These are phyloP conservation scores for Caenorhabditis plicata DNA, from an alignment of 2,888 invertebrate genomes.

Conservation along the genomic window DNA sequence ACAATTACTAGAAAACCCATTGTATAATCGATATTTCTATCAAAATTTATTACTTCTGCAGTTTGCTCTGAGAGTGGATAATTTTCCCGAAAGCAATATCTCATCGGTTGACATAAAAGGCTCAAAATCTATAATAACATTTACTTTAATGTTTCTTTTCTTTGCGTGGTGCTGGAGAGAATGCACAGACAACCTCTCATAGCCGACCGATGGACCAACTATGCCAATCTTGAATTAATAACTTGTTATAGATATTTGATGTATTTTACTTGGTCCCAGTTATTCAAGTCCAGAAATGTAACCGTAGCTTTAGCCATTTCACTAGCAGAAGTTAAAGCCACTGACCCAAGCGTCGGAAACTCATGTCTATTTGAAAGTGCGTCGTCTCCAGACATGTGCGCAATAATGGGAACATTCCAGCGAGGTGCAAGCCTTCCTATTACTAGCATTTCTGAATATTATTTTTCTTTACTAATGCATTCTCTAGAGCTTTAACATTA, in stretches of 20 bases:
- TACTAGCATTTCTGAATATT: conserved; percentile 61
- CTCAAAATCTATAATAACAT: conserved; percentile 58
- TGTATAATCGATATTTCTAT: background rate
- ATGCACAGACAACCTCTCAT: conserved; percentile 54
- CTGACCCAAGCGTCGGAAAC: conserved; percentile 63
- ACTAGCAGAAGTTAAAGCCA: conserved; percentile 62
- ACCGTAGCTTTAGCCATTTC: conserved; percentile 64
- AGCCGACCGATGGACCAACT: conserved; percentile 49
- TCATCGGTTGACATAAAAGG: conserved; percentile 59
- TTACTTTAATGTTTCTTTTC: conserved; percentile 48
- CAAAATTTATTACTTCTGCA: conserved; percentile 47
- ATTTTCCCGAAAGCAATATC: conserved; percentile 56
- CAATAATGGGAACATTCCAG: conserved; percentile 64
- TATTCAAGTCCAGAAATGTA: conserved; percentile 57
- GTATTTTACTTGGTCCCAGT: conserved; percentile 55
- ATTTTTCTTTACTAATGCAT: background rate
- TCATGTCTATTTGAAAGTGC: conserved; percentile 53
- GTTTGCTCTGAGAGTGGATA: conserved; percentile 36
- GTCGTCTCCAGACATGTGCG: conserved; percentile 65
- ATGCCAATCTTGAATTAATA: conserved; percentile 52
- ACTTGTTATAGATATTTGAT: no score
- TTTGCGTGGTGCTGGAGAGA: conserved; percentile 56
- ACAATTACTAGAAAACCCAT: conserved; percentile 50
- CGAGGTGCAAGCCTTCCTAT: conserved; percentile 62
- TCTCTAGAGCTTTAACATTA: background rate